phyloP scores from a whole-genome alignment of 2,888 invertebrate species.

The Himalopsyche tibetana region DNA sequence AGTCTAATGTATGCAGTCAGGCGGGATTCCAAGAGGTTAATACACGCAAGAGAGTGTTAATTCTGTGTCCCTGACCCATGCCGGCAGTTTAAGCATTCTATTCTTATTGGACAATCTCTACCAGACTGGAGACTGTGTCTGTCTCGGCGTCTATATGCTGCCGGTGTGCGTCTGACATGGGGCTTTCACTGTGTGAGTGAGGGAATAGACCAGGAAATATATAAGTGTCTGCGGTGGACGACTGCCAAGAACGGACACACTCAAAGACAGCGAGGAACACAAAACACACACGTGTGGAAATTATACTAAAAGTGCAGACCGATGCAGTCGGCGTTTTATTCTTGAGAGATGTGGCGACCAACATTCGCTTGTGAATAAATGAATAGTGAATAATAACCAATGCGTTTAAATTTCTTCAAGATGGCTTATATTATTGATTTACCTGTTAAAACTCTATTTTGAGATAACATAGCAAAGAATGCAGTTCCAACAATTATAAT shows the following conservation, averaged over 20 bases:
- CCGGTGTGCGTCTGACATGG: neutral
- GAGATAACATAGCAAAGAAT: too few relatives aligned
- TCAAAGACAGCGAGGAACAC: neutral
- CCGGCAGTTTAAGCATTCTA: slow-evolving; percentile 54
- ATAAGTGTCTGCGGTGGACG: slow-evolving; percentile 35
- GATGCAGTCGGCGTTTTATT: slow-evolving; percentile 14
- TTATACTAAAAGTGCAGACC: slow-evolving; percentile 42
- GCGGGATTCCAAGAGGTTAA: slow-evolving; percentile 41
- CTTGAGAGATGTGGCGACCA: neutral
- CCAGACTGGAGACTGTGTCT: slow-evolving; percentile 51
- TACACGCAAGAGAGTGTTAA: slow-evolving; percentile 3
- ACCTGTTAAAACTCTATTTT: too few relatives aligned
- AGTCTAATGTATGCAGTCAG: neutral
- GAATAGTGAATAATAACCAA: too few relatives aligned
- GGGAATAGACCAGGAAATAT: slow-evolving; percentile 41
- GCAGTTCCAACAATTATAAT: too few relatives aligned
- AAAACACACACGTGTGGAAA: slow-evolving; percentile 36
- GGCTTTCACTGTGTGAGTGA: neutral
- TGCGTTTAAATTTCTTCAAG: too few relatives aligned
- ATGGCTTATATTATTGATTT: too few relatives aligned
- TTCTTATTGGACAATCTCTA: slow-evolving; percentile 54
- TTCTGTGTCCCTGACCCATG: slow-evolving; percentile 62
- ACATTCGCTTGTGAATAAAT: neutral
- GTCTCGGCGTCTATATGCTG: slow-evolving; percentile 1
- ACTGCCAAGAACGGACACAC: neutral